Evolutionary conservation across 2,113 vertebrate species (phyloP).

Genomic region (Miniopterus natalensis): DNA sequence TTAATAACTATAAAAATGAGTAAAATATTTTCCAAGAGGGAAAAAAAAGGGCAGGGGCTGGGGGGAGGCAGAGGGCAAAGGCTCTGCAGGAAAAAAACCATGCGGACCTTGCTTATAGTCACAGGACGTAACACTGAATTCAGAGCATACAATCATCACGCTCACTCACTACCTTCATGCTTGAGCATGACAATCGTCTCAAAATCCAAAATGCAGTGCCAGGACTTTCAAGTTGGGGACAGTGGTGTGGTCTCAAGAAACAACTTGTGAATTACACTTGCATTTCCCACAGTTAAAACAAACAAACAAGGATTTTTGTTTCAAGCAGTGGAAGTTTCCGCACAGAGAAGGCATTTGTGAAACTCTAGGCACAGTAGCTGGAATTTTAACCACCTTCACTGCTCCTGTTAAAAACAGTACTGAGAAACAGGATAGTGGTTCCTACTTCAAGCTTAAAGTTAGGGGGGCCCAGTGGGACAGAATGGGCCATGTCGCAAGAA

Average conservation of each 20-base stretch:
- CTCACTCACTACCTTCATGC: neutral
- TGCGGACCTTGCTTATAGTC: neutral
- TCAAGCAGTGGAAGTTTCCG: neutral
- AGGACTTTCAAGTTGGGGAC: neutral
- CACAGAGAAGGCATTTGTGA: constrained; percentile 21
- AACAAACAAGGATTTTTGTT: neutral
- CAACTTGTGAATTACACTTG: neutral
- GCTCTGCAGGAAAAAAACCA: neutral
- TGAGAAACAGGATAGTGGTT: neutral
- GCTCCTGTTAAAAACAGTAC: neutral
- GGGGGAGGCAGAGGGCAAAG: neutral
- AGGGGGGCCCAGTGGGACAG: neutral
- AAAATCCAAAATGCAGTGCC: neutral
- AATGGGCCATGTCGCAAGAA: neutral
- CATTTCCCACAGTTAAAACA: neutral
- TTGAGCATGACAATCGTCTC: neutral
- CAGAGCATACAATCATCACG: neutral
- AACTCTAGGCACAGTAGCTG: neutral
- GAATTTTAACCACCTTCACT: neutral
- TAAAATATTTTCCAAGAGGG: neutral
- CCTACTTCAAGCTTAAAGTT: neutral
- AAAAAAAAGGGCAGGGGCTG: neutral
- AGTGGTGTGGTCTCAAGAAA: neutral
- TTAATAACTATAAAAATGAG: neutral
- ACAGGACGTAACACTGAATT: neutral